Conservation (phyloP, 1,140 invertebrate genomes). For the Wiebesia pumilae region DNA sequence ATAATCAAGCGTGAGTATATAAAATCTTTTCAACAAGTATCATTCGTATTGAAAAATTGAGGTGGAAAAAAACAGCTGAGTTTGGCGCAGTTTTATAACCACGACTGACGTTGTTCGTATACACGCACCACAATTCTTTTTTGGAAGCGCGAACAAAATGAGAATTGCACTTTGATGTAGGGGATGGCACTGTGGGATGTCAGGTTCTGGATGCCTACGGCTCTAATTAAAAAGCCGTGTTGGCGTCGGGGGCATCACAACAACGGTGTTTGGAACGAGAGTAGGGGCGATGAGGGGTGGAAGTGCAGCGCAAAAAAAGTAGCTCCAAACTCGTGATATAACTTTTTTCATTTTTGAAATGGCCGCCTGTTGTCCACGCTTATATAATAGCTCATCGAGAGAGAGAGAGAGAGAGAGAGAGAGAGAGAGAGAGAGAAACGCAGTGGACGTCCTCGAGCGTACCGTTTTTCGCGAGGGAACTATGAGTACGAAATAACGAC, state of each 20-base stretch:
- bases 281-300: not conserved
- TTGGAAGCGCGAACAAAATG: conserved; percentile 66
- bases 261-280: conserved; percentile 21
- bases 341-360: conserved; percentile 73
- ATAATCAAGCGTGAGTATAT: not conserved
- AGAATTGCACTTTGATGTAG: conserved; percentile 74
- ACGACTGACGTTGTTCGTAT: not conserved
- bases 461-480: not conserved
- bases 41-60: conserved; percentile 26
- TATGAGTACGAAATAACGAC: conserved; percentile 53
- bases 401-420: not conserved
- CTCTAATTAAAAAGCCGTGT: conserved; percentile 76
- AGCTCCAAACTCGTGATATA: not conserved
- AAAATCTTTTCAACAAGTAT: not conserved
- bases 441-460: conserved; percentile 33
- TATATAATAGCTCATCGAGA: conserved; percentile 67
- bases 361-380: conserved; percentile 67
- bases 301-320: conserved; percentile 19
- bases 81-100: conserved; percentile 8
- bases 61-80: not conserved
- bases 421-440: too few species aligned
- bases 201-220: conserved; percentile 69
- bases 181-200: conserved; percentile 69
- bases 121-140: conserved; percentile 60
- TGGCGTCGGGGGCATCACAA: conserved; percentile 65